Evolutionary conservation across 2,888 invertebrate genomes (phyloP), one percentile per base, ranked within the genome.

Genomic region (Caenorhabditis doughertyi): DNA sequence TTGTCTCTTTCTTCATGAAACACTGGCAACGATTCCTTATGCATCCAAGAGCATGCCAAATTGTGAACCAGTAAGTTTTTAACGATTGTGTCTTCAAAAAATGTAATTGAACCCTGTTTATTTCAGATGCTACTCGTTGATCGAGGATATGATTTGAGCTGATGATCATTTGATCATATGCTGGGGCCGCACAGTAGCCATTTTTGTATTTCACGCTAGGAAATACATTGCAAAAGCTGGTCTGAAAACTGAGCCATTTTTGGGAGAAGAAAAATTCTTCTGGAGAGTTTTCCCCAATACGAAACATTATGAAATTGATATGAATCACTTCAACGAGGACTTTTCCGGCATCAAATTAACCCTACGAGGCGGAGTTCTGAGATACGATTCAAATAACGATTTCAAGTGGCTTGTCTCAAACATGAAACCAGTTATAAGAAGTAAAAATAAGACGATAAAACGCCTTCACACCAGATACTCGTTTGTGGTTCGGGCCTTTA

Each of bases 401-500:
- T 55, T 79, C 60, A 79, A 79, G 16, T 32, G 27, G 44, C 18
- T 65, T 21, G 16, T 76, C 2, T 7, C 1, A 1, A 68, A 51
- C n/a, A 11, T 76, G 51, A 39, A 60, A n/a, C 49, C 39, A 2
- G 39, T 11, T 23, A 1, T 7, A 13, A 25, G 5, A 3, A 47
- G n/a, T n/a, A 53, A 25, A 11, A 21, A n/a, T n/a, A n/a, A n/a
- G n/a, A 16, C 39, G 11, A 16, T 39, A 16, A 62, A 29, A 42
- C 21, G 23, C 7, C 56, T 58, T 0, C 62, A 53, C 13, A 21
- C 51, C 92, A 94, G 97, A 86, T 98, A 98, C 93, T 97, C 97
- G 90, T 98, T 99, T 93, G 98, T 99, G 0, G 97, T 96, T 90
- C 98, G 97, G 89, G 96, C 97, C 0, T 95, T 99, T 91, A 94